Conservation (phyloP, 2,113 vertebrate species). For the Theristicus caerulescens region DNA sequence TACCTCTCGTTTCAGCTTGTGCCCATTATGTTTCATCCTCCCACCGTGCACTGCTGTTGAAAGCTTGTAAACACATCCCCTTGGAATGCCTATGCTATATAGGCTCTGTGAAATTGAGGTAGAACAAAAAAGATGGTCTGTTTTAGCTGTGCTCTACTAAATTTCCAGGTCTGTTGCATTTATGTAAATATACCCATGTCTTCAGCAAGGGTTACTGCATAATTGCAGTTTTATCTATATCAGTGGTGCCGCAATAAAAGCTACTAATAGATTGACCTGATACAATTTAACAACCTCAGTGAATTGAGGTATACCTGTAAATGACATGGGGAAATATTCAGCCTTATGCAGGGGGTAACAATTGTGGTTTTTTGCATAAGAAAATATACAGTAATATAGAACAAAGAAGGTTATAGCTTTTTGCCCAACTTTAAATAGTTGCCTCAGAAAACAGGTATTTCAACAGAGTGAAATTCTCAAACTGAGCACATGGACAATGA, state of each 20-base stretch:
- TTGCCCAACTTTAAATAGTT: background rate
- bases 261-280: background rate
- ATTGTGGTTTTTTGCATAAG: rapidly evolving
- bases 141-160: background rate
- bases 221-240: background rate
- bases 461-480: background rate
- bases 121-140: background rate
- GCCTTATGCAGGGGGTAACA: background rate
- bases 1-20: background rate
- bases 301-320: background rate
- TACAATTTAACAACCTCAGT: background rate
- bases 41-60: rapidly evolving
- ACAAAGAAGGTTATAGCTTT: background rate
- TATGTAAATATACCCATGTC: background rate
- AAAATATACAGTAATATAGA: background rate
- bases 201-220: background rate
- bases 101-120: background rate
- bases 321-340: background rate
- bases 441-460: background rate
- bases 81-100: background rate
- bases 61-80: background rate
- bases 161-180: background rate
- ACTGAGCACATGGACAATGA: background rate
- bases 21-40: rapidly evolving
- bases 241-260: background rate